A percentile compares a stretch with the other conserved stretches of the same genome.
Conservation (phyloP, 1,140 invertebrate species). For the Onthophagus taurus region DNA sequence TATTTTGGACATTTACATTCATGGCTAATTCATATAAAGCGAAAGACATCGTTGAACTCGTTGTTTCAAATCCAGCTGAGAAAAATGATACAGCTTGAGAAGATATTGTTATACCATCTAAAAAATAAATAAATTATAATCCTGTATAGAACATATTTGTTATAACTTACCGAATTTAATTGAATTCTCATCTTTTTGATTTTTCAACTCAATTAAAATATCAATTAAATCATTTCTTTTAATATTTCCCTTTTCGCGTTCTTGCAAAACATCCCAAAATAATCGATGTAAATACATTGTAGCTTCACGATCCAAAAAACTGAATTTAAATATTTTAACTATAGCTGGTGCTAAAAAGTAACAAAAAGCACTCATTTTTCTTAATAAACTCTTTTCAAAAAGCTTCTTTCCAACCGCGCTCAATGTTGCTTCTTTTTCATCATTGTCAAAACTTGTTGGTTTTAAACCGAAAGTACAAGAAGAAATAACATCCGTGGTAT, state of each 20-base stretch:
- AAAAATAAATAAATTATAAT: slow-evolving; percentile 1
- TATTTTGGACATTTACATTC: slow-evolving; percentile 38
- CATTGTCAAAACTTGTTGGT: slow-evolving; percentile 15
- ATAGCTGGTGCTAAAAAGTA: slow-evolving; percentile 23
- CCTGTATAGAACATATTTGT: background rate
- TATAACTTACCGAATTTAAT: slow-evolving; percentile 15
- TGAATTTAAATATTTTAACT: slow-evolving; percentile 19
- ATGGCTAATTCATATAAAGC: slow-evolving; percentile 38
- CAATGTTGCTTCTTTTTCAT: slow-evolving; percentile 11
- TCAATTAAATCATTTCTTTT: slow-evolving; percentile 48
- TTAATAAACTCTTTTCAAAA: slow-evolving; percentile 12
- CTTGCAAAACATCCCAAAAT: slow-evolving; percentile 26
- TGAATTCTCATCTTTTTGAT: slow-evolving; percentile 13
- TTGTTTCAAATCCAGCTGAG: slow-evolving; percentile 36
- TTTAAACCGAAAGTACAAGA: slow-evolving; percentile 25
- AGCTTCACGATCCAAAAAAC: slow-evolving; percentile 17
- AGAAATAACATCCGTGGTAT: slow-evolving; percentile 26
- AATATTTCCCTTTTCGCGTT: slow-evolving; percentile 29
- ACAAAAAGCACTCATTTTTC: slow-evolving; percentile 11
- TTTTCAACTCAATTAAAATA: slow-evolving; percentile 44
- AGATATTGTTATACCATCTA: slow-evolving; percentile 21
- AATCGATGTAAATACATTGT: slow-evolving; percentile 28
- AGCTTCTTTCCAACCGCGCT: slow-evolving; percentile 12
- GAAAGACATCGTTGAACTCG: slow-evolving; percentile 22
- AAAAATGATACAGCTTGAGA: slow-evolving; percentile 35